phyloP scores from a whole-genome alignment of 2,113 vertebrate species.

The Thomomys bottae region DNA sequence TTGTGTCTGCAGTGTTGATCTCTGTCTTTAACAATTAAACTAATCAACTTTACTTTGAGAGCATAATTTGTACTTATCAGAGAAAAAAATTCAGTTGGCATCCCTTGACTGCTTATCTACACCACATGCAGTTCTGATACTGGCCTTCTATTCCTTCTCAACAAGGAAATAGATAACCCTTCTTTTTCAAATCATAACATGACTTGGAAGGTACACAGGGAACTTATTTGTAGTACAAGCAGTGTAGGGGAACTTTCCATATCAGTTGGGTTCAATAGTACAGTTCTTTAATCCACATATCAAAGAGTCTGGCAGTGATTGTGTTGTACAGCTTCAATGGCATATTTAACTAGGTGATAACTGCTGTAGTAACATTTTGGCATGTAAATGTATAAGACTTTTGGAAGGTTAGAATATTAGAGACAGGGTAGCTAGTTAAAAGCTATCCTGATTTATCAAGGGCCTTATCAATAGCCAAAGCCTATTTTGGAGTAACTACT shows the following conservation, averaged over 20 bases:
- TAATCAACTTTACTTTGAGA: constrained; percentile 37
- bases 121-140: not conserved
- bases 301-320: constrained; percentile 11
- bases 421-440: not conserved
- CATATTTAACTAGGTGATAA: constrained; percentile 27
- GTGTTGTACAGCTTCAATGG: not conserved
- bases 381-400: not conserved
- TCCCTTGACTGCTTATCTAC: not conserved
- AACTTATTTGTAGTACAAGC: not conserved
- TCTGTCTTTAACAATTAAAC: constrained; percentile 21
- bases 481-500: not conserved
- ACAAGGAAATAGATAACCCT: not conserved
- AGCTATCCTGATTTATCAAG: constrained; percentile 11
- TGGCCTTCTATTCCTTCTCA: not conserved
- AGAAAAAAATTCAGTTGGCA: not conserved
- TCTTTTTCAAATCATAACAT: not conserved
- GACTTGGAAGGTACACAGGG: constrained; percentile 3
- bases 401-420: constrained; percentile 25
- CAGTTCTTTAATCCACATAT: constrained; percentile 23
- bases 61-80: not conserved
- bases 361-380: not conserved
- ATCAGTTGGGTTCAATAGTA: not conserved
- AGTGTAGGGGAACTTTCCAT: not conserved
- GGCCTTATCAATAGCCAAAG: constrained; percentile 16
- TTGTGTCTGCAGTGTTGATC: not conserved